A percentile compares a stretch with the other conserved stretches of the same genome.
Evolutionary conservation across 2,113 vertebrate genomes (phyloP).

Genomic region (Vidua macroura): DNA sequence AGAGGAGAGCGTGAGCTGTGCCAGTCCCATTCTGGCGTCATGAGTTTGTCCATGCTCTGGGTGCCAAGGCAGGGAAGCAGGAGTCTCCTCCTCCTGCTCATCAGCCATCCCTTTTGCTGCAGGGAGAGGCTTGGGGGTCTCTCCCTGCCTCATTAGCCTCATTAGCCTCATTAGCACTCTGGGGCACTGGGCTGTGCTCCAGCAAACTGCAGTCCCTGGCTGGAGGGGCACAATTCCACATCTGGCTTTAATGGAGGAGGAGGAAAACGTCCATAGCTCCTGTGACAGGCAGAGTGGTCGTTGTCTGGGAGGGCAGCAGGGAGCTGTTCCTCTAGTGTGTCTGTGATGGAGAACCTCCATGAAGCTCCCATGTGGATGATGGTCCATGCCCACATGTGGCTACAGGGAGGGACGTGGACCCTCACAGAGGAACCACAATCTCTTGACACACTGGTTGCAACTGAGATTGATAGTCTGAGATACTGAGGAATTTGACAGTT

Average conservation of each 20-base stretch:
- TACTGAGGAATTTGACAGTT: not conserved
- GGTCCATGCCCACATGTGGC: accelerated
- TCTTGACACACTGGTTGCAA: not conserved
- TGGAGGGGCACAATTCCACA: not conserved
- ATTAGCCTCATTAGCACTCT: not conserved
- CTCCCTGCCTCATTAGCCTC: too few species aligned
- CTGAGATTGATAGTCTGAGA: not conserved
- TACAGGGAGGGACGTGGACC: not conserved
- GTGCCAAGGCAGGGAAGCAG: not conserved
- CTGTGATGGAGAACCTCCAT: accelerated
- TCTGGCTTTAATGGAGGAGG: not conserved
- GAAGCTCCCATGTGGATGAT: not conserved
- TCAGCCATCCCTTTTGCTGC: not conserved
- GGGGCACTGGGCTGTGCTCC: not conserved
- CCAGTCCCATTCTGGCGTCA: not conserved
- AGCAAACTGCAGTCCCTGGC: accelerated
- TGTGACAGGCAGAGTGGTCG: too few species aligned
- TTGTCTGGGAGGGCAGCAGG: not conserved
- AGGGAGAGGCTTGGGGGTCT: not conserved
- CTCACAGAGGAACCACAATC: not conserved
- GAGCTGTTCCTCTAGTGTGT: not conserved
- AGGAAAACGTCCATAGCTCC: not conserved
- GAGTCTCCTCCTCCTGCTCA: not conserved
- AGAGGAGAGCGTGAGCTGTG: not conserved
- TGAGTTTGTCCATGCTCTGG: not conserved